Evolutionary conservation across 2,113 vertebrate species (phyloP).

Genomic region (Papio anubis): DNA sequence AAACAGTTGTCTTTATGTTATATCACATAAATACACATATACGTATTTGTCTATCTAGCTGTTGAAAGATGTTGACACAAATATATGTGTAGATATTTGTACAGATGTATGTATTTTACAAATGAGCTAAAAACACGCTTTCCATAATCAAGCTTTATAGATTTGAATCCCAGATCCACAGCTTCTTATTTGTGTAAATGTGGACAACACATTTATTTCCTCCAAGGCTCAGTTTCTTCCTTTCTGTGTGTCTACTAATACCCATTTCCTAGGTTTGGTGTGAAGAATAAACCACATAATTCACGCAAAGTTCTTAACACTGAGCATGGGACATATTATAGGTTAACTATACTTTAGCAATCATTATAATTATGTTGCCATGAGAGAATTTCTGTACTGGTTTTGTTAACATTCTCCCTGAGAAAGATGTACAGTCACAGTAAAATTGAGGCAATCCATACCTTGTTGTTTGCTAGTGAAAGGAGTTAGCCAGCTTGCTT

Average conservation of each 20-base stretch:
- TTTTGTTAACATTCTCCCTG: not conserved
- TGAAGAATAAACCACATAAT: not conserved
- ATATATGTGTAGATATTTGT: not conserved
- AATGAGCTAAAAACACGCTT: not conserved
- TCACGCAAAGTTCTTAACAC: not conserved
- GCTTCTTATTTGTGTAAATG: not conserved
- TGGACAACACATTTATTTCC: not conserved
- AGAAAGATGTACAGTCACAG: not conserved
- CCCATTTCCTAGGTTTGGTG: not conserved
- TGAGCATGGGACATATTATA: not conserved
- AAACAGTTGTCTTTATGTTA: not conserved
- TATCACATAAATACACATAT: not conserved
- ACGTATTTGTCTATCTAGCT: not conserved
- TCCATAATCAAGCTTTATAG: not conserved
- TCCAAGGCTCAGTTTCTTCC: not conserved
- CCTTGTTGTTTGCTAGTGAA: not conserved
- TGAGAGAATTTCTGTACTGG: not conserved
- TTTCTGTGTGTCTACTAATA: not conserved
- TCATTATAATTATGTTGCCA: not conserved
- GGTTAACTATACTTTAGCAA: not conserved
- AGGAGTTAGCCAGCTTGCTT: too few species aligned
- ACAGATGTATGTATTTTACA: not conserved
- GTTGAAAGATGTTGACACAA: not conserved
- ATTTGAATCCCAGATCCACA: not conserved
- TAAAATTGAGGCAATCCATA: not conserved